These are phyloP conservation scores for Eospalax fontanierii DNA, from an alignment of 2,797 vertebrate species.

Conservation along the genomic window DNA sequence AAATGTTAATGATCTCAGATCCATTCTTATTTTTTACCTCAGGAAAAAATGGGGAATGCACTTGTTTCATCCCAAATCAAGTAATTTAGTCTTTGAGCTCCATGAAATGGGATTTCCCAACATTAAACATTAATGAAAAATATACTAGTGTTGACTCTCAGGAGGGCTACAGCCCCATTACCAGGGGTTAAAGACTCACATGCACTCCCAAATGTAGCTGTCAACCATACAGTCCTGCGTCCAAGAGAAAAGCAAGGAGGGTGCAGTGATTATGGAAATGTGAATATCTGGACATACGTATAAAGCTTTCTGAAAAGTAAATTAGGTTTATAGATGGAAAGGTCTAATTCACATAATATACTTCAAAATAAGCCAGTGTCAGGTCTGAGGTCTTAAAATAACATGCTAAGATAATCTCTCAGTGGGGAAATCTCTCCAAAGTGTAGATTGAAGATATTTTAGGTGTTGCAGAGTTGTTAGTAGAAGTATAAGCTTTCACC, in stretches of 20 bases:
- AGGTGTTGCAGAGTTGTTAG: background rate
- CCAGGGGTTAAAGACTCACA: constrained; percentile 37
- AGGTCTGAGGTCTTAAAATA: constrained; percentile 69
- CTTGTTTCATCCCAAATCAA: constrained; percentile 73
- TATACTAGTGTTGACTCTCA: constrained; percentile 72
- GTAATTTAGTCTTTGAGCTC: constrained; percentile 76
- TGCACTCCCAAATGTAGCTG: constrained; percentile 62
- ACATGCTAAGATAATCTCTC: constrained; percentile 59
- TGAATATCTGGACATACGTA: constrained; percentile 31
- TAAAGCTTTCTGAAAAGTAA: constrained; percentile 71
- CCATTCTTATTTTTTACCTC: constrained; percentile 51
- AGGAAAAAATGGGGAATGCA: constrained; percentile 71
- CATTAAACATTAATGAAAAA: constrained; percentile 82
- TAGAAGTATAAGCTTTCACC: background rate
- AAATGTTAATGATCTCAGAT: constrained; percentile 73
- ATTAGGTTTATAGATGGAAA: constrained; percentile 74
- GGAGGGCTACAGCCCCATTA: constrained; percentile 59
- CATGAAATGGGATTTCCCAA: constrained; percentile 76
- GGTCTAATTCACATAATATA: constrained; percentile 71
- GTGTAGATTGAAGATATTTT: constrained; percentile 27
- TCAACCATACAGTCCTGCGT: constrained; percentile 18
- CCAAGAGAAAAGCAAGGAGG: constrained; percentile 18
- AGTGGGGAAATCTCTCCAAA: constrained; percentile 3
- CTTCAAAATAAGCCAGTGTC: constrained; percentile 60
- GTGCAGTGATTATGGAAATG: constrained; percentile 56